Evolutionary conservation across 2,797 vertebrate species (phyloP), one percentile per base, ranked within the genome.

Genomic region (Urocyon cinereoargenteus): DNA sequence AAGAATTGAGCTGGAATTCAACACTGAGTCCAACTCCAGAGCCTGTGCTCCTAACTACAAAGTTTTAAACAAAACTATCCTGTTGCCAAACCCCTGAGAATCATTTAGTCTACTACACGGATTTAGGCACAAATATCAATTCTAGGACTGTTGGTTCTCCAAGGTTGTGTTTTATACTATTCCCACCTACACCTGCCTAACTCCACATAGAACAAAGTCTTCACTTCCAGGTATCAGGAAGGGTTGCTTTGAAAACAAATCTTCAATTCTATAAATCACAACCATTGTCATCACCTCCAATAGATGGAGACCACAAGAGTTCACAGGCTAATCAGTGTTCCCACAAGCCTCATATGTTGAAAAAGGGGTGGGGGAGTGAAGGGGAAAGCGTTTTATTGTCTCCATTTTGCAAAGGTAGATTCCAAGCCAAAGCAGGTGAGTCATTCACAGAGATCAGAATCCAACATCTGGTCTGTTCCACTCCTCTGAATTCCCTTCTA

Each of bases 401-500:
- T 53, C 22, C 79, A 40, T 94, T 94, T 92, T 53, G 40, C 84
- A 91, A 68, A 97, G 61, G 34, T 28, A 85, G 51, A 16, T 83
- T 91, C 88, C 40, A 78, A 75, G 55, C 14, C 73, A 68, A 75
- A 89, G 90, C 18, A 24, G 13, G 12, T 97, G 97, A 97, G 89
- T 97, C 97, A 96, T 49, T 15, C 49, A 24, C 61, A 81, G 92
- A 97, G 94, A 95, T 96, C 82, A 94, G 89, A 97, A 81, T 77
- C 86, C 75, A 64, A 59, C 6, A 24, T n/a, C 49, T 19, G 6
- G 6, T 57, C 64, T 26, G 14, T 86, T 77, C 64, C 15, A 16
- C 19, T 53, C 10, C 31, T 24, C 5, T 21, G 55, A 91, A 85
- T 75, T 79, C n/a, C 59, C 55, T 73, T 57, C 64, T 36, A n/a